A percentile compares a stretch with the other conserved stretches of the same genome.
Conservation (phyloP, 2,888 invertebrate genomes). For the Tethea ocularis region DNA sequence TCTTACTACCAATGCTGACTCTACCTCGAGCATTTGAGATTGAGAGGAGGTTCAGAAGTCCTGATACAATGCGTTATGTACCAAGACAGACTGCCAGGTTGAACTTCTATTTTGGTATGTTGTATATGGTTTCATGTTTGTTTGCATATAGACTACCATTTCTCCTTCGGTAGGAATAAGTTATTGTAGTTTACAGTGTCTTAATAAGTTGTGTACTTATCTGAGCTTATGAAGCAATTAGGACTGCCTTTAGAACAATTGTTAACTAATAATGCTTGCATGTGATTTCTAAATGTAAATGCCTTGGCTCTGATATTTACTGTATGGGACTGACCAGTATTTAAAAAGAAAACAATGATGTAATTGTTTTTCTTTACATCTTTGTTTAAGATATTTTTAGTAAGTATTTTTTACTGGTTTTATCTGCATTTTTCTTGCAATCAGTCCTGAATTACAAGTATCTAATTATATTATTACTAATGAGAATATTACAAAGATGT, state of each 20-base stretch:
- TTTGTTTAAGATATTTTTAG: neutral
- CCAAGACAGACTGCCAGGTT: slow-evolving; percentile 95
- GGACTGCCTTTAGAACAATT: slow-evolving; percentile 21
- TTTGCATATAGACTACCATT: slow-evolving; percentile 86
- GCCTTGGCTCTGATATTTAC: neutral
- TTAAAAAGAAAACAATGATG: neutral
- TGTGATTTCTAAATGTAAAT: neutral
- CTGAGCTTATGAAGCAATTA: slow-evolving; percentile 5
- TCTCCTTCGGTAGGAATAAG: slow-evolving; percentile 60
- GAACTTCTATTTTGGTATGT: slow-evolving; percentile 95
- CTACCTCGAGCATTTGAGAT: slow-evolving; percentile 94
- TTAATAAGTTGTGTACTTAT: slow-evolving; percentile 11
- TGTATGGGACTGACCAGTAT: slow-evolving; percentile 11
- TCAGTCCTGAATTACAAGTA: neutral
- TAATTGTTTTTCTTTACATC: neutral
- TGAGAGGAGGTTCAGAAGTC: slow-evolving; percentile 93
- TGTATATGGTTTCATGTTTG: slow-evolving; percentile 93
- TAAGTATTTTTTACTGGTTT: neutral
- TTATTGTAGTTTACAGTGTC: slow-evolving; percentile 7
- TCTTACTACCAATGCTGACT: slow-evolving; percentile 94
- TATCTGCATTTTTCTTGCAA: too few relatives aligned
- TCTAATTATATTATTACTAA: neutral
- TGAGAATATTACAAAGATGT: neutral
- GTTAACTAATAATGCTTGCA: neutral
- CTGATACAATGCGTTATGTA: slow-evolving; percentile 90